These are phyloP conservation scores for Sisor rabdophorus DNA, from an alignment of 2,113 vertebrate species.

Conservation along the genomic window DNA sequence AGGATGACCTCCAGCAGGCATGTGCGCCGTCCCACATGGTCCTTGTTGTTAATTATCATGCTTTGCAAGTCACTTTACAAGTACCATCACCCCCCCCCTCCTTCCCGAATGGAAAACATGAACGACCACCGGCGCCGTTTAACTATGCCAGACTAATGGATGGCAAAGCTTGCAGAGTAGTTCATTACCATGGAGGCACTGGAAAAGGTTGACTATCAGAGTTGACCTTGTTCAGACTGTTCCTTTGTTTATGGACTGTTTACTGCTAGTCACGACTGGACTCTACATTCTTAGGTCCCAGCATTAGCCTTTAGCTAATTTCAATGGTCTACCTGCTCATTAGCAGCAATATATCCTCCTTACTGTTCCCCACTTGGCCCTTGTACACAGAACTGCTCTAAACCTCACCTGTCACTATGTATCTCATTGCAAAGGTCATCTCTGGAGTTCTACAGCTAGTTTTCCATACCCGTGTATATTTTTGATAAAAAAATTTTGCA, in stretches of 20 bases:
- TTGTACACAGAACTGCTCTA: constrained; percentile 2
- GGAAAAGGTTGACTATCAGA: constrained; percentile 6
- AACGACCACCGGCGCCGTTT: not conserved
- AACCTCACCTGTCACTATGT: constrained; percentile 34
- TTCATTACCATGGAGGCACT: constrained; percentile 3
- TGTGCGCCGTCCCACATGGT: not conserved
- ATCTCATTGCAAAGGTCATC: constrained; percentile 21
- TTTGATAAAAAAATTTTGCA: not conserved
- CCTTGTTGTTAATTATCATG: constrained; percentile 24
- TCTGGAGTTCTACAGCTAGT: not conserved
- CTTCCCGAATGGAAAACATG: not conserved
- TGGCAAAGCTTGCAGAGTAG: not conserved
- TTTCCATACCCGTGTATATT: not conserved
- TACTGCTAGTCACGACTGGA: constrained; percentile 10
- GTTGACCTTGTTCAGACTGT: constrained; percentile 12
- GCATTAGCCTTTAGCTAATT: constrained; percentile 28
- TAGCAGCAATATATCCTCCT: constrained; percentile 17
- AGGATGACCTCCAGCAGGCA: constrained; percentile 11
- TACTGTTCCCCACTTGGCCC: constrained; percentile 20
- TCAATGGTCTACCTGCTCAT: constrained; percentile 16
- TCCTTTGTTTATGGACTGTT: constrained; percentile 17
- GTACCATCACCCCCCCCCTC: not conserved
- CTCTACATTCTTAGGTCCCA: constrained; percentile 7
- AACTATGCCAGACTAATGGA: constrained; percentile 6
- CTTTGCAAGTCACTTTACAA: constrained; percentile 8